Conservation (phyloP, 2,888 invertebrate species). For the Lagria hirta region DNA sequence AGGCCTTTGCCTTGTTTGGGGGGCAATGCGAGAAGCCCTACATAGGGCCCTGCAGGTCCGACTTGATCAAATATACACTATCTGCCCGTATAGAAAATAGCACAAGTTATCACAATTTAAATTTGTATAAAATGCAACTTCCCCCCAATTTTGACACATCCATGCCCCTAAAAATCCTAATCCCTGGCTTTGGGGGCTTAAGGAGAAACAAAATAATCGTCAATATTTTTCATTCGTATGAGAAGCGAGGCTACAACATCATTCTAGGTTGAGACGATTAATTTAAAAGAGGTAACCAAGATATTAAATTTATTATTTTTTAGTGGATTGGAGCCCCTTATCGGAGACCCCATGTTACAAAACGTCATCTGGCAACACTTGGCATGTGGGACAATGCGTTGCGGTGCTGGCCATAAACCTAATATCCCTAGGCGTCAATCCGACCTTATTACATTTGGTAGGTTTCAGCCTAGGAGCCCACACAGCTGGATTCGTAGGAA, state of each 20-base stretch:
- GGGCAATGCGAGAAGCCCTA: no score
- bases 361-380: constrained; percentile 60
- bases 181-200: constrained; percentile 55
- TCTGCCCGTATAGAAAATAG: constrained; percentile 35
- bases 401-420: constrained; percentile 55
- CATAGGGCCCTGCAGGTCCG: constrained; percentile 48
- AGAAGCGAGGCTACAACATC: constrained; percentile 44
- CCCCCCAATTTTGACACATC: constrained; percentile 38
- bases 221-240: constrained; percentile 46
- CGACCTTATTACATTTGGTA: constrained; percentile 56
- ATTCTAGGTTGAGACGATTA: constrained; percentile 37
- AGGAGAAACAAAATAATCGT: constrained; percentile 48
- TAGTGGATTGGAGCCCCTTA: constrained; percentile 60
- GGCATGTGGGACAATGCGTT: constrained; percentile 61
- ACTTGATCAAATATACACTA: constrained; percentile 48
- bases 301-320: no score
- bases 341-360: constrained; percentile 60
- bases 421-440: constrained; percentile 45
- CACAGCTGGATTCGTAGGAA: constrained; percentile 55
- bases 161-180: constrained; percentile 44
- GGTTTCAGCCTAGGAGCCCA: constrained; percentile 64
- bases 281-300: no score
- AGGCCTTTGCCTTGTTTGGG: no score
- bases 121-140: constrained; percentile 44
- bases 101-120: constrained; percentile 33